These are phyloP conservation scores for Drosophila prostipennis DNA, from an alignment of 2,888 invertebrate species.

Conservation along the genomic window DNA sequence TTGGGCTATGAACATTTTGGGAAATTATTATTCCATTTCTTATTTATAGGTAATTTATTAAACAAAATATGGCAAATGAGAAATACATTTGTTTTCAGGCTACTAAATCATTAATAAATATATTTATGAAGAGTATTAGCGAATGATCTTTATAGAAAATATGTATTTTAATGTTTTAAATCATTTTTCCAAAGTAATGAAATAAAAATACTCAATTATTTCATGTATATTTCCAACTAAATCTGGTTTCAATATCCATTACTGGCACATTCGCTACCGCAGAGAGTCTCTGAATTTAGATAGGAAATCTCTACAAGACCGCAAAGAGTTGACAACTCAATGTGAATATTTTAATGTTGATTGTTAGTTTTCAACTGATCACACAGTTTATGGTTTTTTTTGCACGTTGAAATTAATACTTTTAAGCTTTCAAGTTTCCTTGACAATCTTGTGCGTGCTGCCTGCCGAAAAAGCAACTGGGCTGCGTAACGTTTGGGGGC, in stretches of 20 bases:
- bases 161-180: no score
- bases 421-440: conserved; percentile 23
- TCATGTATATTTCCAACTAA: background rate
- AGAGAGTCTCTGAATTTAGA: background rate
- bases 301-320: conserved; percentile 3
- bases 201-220: no score
- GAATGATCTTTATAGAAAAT: no score
- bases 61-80: background rate
- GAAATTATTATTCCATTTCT: no score
- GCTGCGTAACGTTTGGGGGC: conserved; percentile 17
- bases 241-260: conserved; percentile 1
- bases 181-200: no score
- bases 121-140: no score
- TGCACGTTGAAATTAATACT: conserved; percentile 18
- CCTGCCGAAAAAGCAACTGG: conserved; percentile 6
- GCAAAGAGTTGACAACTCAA: conserved; percentile 3
- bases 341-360: conserved; percentile 8
- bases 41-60: background rate
- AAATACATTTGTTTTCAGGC: background rate
- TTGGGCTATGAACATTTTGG: background rate
- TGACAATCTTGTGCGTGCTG: conserved; percentile 28
- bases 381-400: conserved; percentile 13
- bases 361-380: conserved; percentile 11
- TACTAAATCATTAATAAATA: no score
- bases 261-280: background rate